Evolutionary conservation across 2,797 vertebrate species (phyloP).

Genomic region (Schizothorax lantsangensis): DNA sequence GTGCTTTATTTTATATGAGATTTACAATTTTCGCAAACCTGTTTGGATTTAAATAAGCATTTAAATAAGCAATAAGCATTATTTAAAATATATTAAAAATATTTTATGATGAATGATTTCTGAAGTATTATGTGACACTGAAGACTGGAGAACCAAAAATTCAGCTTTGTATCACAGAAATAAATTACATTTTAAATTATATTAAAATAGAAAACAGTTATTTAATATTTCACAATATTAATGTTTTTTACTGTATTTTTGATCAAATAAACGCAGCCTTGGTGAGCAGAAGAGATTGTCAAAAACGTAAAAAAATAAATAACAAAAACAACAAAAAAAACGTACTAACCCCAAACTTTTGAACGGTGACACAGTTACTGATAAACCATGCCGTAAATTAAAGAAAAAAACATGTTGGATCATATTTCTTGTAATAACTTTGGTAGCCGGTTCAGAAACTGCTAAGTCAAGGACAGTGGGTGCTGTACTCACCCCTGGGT

Average conservation of each 20-base stretch:
- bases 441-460: not conserved
- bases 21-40: not conserved
- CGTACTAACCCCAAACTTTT: not conserved
- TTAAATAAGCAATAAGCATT: not conserved
- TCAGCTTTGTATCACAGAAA: too few species aligned
- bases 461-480: not conserved
- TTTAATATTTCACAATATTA: not conserved
- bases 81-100: not conserved
- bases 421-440: not conserved
- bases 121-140: too few species aligned
- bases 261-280: not conserved
- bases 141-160: too few species aligned
- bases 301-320: too few species aligned
- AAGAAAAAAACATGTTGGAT: not conserved
- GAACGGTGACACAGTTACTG: not conserved
- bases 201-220: not conserved
- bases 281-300: not conserved
- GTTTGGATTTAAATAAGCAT: too few species aligned
- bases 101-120: not conserved
- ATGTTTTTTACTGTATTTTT: too few species aligned
- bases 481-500: conserved; percentile 89
- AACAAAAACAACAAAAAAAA: not conserved
- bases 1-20: not conserved
- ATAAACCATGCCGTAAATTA: not conserved
- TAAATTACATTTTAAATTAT: not conserved